Evolutionary conservation across 2,888 invertebrate genomes (phyloP).

Genomic region (Liopterus haemorrhoidalis): DNA sequence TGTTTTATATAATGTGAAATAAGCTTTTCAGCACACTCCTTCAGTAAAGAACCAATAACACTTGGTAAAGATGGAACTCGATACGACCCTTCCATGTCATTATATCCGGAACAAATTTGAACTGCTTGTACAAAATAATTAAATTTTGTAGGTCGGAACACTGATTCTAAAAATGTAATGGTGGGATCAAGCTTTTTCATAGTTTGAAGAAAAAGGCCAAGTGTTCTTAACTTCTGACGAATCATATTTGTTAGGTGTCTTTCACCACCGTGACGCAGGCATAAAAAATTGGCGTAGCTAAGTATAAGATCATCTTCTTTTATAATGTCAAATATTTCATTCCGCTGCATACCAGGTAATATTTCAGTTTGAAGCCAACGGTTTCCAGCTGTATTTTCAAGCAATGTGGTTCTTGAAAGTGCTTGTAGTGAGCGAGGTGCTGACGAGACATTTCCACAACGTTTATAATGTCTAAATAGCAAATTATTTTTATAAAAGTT

Average conservation of each 20-base stretch:
- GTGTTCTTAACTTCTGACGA: conserved; percentile 1
- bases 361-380: background rate
- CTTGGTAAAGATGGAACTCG: conserved; percentile 1
- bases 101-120: conserved; percentile 3
- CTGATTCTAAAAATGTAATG: background rate
- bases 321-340: background rate
- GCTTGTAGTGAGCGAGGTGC: background rate
- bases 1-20: background rate
- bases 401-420: conserved; percentile 3
- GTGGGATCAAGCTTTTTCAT: background rate
- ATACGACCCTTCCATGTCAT: background rate
- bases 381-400: background rate
- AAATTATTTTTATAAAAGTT: background rate
- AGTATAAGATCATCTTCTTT: conserved; percentile 4
- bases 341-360: background rate
- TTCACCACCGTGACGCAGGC: background rate
- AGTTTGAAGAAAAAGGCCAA: background rate
- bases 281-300: background rate
- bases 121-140: background rate
- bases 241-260: background rate
- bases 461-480: conserved; percentile 4
- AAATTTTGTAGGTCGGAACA: conserved; percentile 1
- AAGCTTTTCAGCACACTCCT: conserved; percentile 6
- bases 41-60: background rate
- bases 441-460: background rate